These are phyloP conservation scores for cattle (Bos taurus) DNA, from an alignment of 2,113 vertebrate species.

Conservation along the genomic window ARS-UCD2.0 NC_037332.1:42784001-42784500, in stretches of 20 bases:
- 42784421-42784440: not conserved
- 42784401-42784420: not conserved
- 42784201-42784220: not conserved
- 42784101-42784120: not conserved
- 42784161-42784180: not conserved
- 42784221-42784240: not conserved
- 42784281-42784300: fast-evolving
- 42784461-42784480: not conserved
- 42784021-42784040: not conserved
- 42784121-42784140: not conserved
- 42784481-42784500: not conserved
- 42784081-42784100: not conserved
- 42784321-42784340: not conserved
- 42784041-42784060: not conserved
- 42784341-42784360: not conserved
- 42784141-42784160: not conserved
- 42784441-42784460: not conserved
- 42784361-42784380: not conserved
- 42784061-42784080: not conserved
- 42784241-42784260: not conserved
- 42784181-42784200: not conserved
- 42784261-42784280: not conserved
- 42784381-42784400: not conserved
- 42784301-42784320: not conserved
- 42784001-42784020: not conserved